Evolutionary conservation across 2,113 vertebrate genomes (phyloP).

Genomic region (Eclectus roratus): DNA sequence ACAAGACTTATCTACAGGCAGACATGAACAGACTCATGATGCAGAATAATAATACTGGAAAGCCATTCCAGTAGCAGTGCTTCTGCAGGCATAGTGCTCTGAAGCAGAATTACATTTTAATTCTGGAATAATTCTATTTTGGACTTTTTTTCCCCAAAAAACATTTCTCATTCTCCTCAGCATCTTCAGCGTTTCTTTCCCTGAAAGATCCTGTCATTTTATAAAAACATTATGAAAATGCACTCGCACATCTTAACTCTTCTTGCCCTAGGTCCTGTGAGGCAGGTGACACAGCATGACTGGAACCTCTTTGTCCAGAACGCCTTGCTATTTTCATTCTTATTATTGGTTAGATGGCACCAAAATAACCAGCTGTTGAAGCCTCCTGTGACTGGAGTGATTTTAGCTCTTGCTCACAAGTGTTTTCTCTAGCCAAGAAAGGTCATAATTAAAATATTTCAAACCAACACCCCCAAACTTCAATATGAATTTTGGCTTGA

Average conservation of each 20-base stretch:
- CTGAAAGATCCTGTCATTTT: not conserved
- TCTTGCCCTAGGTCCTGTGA: not conserved
- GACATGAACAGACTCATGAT: not conserved
- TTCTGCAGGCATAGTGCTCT: not conserved
- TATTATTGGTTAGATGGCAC: not conserved
- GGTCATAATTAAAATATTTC: constrained; percentile 4
- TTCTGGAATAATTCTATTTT: not conserved
- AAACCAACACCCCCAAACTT: not conserved
- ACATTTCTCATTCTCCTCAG: not conserved
- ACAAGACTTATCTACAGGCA: not conserved
- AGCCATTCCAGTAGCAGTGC: not conserved
- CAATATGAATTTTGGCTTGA: not conserved
- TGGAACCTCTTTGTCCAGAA: not conserved
- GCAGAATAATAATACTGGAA: not conserved
- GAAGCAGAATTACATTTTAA: not conserved
- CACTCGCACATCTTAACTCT: not conserved
- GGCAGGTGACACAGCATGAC: not conserved
- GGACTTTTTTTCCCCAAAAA: not conserved
- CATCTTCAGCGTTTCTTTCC: not conserved
- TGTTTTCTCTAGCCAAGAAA: not conserved
- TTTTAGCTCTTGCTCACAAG: not conserved
- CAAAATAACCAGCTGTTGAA: not conserved
- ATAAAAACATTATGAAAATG: not conserved
- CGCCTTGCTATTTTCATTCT: not conserved
- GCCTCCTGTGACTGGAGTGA: not conserved